These are phyloP conservation scores for Pangasius krempfi DNA, from an alignment of 2,797 vertebrate genomes.

Conservation along the genomic window DNA sequence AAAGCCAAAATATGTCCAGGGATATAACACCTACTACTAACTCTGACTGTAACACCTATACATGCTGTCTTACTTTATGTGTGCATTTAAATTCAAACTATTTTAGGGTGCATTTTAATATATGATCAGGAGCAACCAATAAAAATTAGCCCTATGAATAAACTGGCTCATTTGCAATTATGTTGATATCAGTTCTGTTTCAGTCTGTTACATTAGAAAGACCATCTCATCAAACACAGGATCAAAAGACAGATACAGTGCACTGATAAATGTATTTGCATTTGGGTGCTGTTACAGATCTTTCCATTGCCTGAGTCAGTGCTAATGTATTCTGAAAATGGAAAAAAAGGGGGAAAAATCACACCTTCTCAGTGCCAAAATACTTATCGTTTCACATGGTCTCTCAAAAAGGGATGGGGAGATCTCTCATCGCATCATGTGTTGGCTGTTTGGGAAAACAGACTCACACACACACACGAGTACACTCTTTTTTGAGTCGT, in stretches of 20 bases:
- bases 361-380: constrained; percentile 43
- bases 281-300: constrained; percentile 11
- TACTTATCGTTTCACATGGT: constrained; percentile 23
- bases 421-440: constrained; percentile 29
- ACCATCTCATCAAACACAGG: constrained; percentile 26
- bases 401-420: constrained; percentile 37
- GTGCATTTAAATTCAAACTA: neutral
- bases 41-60: neutral
- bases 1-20: neutral
- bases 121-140: neutral
- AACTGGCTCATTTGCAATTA: neutral
- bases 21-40: neutral
- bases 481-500: constrained; percentile 28
- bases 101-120: neutral
- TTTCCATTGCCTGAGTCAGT: constrained; percentile 21
- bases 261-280: constrained; percentile 21
- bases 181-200: neutral
- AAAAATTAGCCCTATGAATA: neutral
- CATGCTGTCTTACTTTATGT: neutral
- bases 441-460: constrained; percentile 54
- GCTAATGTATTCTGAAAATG: constrained; percentile 50
- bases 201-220: neutral
- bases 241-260: constrained; percentile 16
- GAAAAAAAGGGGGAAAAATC: constrained; percentile 6
- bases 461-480: constrained; percentile 61